These are phyloP conservation scores for Scotopteryx bipunctaria DNA, from an alignment of 2,888 invertebrate species.

Conservation along the genomic window DNA sequence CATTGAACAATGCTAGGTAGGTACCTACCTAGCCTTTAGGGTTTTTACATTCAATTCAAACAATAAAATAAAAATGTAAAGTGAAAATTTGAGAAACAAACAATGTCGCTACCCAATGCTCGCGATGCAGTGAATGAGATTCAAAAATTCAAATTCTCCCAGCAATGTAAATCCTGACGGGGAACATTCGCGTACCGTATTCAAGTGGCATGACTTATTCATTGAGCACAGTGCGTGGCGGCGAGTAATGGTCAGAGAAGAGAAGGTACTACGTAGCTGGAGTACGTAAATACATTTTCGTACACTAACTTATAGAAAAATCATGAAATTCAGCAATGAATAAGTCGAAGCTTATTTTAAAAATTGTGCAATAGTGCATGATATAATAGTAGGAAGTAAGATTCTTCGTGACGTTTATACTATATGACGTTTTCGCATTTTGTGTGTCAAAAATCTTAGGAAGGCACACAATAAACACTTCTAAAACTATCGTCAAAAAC, in stretches of 20 bases:
- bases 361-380: too few relatives aligned
- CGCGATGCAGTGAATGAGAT: conserved; percentile 37
- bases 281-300: too few relatives aligned
- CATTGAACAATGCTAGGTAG: too few relatives aligned
- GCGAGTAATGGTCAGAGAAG: conserved; percentile 20
- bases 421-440: too few relatives aligned
- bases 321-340: too few relatives aligned
- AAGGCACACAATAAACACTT: conserved; percentile 1
- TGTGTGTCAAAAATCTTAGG: too few relatives aligned
- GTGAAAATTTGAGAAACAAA: conserved; percentile 16
- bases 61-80: conserved; percentile 16
- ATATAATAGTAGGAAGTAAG: too few relatives aligned
- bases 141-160: conserved; percentile 47
- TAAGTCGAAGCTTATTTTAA: too few relatives aligned
- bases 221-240: conserved; percentile 28
- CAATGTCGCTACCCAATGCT: conserved; percentile 17
- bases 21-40: neutral
- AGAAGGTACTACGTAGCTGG: neutral
- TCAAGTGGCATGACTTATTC: conserved; percentile 52
- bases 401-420: too few relatives aligned
- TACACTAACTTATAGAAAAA: too few relatives aligned
- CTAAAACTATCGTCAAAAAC: conserved; percentile 12
- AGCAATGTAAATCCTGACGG: conserved; percentile 43
- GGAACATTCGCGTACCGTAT: conserved; percentile 46
- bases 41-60: neutral